These are phyloP conservation scores for Cynopterus brachyotis DNA, from an alignment of 2,113 vertebrate species.

Conservation along the genomic window DNA sequence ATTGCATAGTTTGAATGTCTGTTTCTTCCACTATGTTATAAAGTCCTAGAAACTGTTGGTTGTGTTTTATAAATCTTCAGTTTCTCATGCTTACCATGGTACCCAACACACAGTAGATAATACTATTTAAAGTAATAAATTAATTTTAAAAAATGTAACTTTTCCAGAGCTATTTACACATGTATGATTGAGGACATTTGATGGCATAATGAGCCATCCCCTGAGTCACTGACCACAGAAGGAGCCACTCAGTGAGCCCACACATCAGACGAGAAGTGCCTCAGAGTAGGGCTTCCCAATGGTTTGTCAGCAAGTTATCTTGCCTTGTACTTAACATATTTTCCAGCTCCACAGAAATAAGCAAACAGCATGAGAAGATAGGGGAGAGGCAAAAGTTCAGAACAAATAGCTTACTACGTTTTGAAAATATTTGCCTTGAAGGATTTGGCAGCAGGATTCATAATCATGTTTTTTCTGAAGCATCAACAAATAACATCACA, in stretches of 20 bases:
- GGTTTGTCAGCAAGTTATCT: neutral
- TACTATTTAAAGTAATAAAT: neutral
- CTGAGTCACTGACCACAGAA: neutral
- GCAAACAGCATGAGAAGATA: neutral
- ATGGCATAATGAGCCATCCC: neutral
- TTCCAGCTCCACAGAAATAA: constrained; percentile 7
- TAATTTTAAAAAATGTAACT: neutral
- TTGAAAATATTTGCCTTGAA: constrained; percentile 31
- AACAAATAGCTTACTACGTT: constrained; percentile 11
- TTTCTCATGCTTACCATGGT: neutral
- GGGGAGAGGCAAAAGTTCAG: neutral
- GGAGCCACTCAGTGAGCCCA: neutral
- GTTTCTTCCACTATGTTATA: neutral
- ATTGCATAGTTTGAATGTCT: neutral
- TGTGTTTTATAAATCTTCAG: neutral
- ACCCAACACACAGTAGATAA: neutral
- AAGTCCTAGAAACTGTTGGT: neutral
- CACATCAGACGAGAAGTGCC: rapidly evolving
- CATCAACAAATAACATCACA: constrained; percentile 45
- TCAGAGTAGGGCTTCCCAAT: neutral
- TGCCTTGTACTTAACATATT: neutral
- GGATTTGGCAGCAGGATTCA: neutral
- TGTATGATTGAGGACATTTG: neutral
- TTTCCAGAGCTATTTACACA: neutral
- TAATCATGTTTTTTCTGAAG: constrained; percentile 29